Conservation (phyloP, 2,888 invertebrate genomes). For the Trichogramma evanescens region DNA sequence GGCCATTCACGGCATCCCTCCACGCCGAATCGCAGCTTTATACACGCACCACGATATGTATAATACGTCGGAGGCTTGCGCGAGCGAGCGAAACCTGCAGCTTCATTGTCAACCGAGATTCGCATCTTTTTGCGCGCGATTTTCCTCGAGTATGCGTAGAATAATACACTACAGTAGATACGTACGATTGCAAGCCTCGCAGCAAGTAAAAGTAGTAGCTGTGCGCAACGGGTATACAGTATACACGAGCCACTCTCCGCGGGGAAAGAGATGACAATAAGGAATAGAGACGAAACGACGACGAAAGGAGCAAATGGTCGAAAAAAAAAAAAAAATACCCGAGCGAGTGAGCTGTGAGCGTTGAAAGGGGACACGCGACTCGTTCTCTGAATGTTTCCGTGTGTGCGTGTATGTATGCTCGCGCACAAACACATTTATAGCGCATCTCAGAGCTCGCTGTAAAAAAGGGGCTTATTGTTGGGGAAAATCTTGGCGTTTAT, state of each 20-base stretch:
- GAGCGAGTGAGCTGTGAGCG: not conserved
- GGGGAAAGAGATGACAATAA: too few species aligned
- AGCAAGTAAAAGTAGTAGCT: too few species aligned
- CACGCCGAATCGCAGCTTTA: too few species aligned
- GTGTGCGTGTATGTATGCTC: slow-evolving; percentile 6
- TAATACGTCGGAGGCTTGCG: too few species aligned
- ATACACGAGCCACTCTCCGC: not conserved
- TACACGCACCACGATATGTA: too few species aligned
- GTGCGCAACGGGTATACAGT: not conserved
- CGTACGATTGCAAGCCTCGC: not conserved
- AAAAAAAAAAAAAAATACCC: slow-evolving; percentile 10
- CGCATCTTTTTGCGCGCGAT: slow-evolving; percentile 43
- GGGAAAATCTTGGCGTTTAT: slow-evolving; percentile 9
- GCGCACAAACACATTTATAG: not conserved
- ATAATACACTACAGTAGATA: not conserved
- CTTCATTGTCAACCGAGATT: slow-evolving; percentile 29
- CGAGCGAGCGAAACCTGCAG: too few species aligned
- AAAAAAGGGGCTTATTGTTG: slow-evolving; percentile 16
- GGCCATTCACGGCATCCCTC: slow-evolving; percentile 27
- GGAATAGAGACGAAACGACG: not conserved
- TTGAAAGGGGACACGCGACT: not conserved
- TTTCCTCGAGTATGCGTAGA: slow-evolving; percentile 24
- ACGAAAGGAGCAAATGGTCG: slow-evolving; percentile 22
- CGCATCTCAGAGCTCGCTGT: too few species aligned
- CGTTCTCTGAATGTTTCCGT: too few species aligned